phyloP scores from a whole-genome alignment of 37 sponge, comb jelly and placozoan species.

The Aplysina aerophoba region DNA sequence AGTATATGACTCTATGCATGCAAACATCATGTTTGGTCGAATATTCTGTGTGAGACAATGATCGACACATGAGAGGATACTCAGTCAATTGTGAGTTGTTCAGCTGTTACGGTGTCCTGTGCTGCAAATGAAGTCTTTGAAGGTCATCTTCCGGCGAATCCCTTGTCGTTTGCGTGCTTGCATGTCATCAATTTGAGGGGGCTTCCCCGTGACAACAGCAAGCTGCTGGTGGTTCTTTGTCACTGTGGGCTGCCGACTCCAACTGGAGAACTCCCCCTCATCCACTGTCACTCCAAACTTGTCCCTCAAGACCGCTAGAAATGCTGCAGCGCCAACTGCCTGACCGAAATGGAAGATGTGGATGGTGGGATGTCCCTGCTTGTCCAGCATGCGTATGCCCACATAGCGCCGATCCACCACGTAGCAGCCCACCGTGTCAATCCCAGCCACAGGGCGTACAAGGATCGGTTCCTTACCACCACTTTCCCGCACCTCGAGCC shows the following conservation, averaged over 20 bases:
- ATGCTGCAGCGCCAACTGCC: background rate
- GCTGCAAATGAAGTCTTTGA: too few relatives aligned
- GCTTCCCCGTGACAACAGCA: too few relatives aligned
- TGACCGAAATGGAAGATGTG: constrained; percentile 15
- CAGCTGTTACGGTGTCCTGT: too few relatives aligned
- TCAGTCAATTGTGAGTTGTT: too few relatives aligned
- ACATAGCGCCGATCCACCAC: background rate
- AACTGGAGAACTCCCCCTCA: constrained; percentile 3
- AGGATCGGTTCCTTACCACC: background rate
- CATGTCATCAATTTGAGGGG: too few relatives aligned
- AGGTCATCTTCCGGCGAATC: too few relatives aligned
- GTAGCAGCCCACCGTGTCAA: constrained; percentile 10
- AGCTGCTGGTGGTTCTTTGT: too few relatives aligned
- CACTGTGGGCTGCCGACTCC: background rate
- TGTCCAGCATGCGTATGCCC: background rate
- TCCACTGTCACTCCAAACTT: constrained; percentile 29
- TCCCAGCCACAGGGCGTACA: background rate
- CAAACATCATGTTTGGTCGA: too few relatives aligned
- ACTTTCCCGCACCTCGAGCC: background rate
- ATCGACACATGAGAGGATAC: too few relatives aligned
- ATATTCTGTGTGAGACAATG: too few relatives aligned
- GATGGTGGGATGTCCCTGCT: background rate
- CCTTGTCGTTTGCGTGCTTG: too few relatives aligned
- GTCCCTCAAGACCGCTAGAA: constrained; percentile 22
- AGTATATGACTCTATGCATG: too few relatives aligned